Evolutionary conservation across 2,113 vertebrate species (phyloP).

Genomic region (Dendropsophus ebraccatus): DNA sequence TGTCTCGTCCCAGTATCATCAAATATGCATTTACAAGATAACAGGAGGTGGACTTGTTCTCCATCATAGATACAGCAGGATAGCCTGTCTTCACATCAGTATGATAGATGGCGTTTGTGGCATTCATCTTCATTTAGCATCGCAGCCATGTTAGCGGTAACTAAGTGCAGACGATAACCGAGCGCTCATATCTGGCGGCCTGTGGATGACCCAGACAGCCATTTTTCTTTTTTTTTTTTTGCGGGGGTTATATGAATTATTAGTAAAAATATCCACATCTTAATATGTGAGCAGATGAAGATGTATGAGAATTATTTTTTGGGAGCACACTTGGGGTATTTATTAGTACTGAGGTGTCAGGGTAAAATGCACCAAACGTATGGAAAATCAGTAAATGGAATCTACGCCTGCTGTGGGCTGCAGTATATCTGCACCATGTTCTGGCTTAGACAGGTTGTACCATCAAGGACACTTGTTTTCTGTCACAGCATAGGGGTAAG

Average conservation of each 20-base stretch:
- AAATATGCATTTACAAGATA: neutral
- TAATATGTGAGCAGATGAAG: neutral
- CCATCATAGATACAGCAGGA: neutral
- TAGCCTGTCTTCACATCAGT: neutral
- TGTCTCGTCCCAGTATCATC: neutral
- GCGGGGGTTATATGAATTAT: no score
- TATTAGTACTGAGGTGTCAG: no score
- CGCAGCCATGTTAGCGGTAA: neutral
- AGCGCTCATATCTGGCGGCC: neutral
- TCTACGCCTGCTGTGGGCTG: no score
- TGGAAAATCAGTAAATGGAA: no score
- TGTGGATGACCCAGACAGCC: neutral
- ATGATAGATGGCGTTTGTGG: neutral
- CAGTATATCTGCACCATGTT: no score
- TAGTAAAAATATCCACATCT: neutral
- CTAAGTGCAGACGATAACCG: neutral
- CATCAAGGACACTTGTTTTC: no score
- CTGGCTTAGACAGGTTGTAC: no score
- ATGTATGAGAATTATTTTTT: no score
- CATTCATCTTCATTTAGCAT: conserved; percentile 15
- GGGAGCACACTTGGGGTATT: no score
- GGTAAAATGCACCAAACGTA: no score
- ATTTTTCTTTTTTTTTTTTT: neutral
- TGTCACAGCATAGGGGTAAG: no score
- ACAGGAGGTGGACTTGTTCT: neutral